These are phyloP conservation scores for Bergia puertoricense DNA, from an alignment of 92 coral and sea anemone species.

Conservation along the genomic window DNA sequence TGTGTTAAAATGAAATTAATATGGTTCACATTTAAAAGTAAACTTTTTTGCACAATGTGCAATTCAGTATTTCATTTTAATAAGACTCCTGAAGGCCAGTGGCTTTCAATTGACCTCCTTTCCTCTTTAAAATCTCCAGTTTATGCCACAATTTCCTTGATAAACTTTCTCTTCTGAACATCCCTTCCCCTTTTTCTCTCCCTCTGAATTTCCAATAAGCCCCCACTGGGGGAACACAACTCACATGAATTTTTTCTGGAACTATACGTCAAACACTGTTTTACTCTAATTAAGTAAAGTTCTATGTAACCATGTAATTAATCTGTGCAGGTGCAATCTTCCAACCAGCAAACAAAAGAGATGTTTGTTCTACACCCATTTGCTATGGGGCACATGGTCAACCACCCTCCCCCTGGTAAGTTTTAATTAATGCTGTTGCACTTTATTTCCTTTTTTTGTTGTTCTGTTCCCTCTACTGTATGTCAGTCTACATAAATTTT, in stretches of 20 bases:
- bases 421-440: neutral
- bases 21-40: neutral
- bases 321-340: neutral
- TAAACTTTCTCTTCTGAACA: no score
- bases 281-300: no score
- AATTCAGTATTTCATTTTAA: neutral
- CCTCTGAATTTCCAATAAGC: no score
- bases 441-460: neutral
- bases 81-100: no score
- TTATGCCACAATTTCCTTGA: no score
- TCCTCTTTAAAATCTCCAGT: no score
- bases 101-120: no score
- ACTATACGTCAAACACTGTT: neutral
- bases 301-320: no score
- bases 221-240: no score
- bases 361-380: slow-evolving; percentile 51
- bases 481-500: no score
- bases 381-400: slow-evolving; percentile 75
- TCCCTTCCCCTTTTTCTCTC: no score
- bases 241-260: neutral
- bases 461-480: neutral
- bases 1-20: neutral
- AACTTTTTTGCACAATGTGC: neutral
- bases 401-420: slow-evolving; percentile 77
- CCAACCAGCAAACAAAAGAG: slow-evolving; percentile 32